phyloP scores from a whole-genome alignment of 2,888 invertebrate genomes.

The Amiota communis region DNA sequence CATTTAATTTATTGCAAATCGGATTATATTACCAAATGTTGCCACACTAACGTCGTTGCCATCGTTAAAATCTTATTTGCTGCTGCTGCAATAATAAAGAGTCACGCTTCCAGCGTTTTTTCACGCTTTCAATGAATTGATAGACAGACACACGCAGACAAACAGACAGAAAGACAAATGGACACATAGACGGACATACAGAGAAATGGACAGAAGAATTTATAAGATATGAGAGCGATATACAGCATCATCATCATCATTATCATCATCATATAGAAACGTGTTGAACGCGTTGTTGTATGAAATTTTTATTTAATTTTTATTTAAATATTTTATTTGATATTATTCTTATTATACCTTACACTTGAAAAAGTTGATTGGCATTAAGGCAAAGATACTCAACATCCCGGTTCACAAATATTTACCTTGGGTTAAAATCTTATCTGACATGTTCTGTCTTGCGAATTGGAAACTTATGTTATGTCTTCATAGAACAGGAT shows the following conservation, averaged over 20 bases:
- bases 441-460: no score
- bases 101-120: neutral
- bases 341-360: neutral
- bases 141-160: neutral
- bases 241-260: neutral
- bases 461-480: no score
- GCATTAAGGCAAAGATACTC: no score
- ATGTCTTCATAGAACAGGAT: no score
- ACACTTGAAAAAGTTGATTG: no score
- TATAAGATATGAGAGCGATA: no score
- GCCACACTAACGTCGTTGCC: conserved; percentile 33
- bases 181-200: neutral
- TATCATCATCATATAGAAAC: conserved; percentile 13
- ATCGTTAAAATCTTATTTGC: conserved; percentile 16
- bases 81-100: conserved; percentile 38
- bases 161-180: neutral
- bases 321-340: conserved; percentile 3
- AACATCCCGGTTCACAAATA: no score
- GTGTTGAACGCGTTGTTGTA: conserved; percentile 16
- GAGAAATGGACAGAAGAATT: neutral
- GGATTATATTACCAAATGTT: conserved; percentile 70
- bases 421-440: no score
- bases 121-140: neutral
- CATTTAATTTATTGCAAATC: conserved; percentile 71
- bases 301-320: conserved; percentile 3